Base-by-base conservation (phyloP, 53 echinoderm and acorn worm genomes). In the Henricia sp. region DNA sequence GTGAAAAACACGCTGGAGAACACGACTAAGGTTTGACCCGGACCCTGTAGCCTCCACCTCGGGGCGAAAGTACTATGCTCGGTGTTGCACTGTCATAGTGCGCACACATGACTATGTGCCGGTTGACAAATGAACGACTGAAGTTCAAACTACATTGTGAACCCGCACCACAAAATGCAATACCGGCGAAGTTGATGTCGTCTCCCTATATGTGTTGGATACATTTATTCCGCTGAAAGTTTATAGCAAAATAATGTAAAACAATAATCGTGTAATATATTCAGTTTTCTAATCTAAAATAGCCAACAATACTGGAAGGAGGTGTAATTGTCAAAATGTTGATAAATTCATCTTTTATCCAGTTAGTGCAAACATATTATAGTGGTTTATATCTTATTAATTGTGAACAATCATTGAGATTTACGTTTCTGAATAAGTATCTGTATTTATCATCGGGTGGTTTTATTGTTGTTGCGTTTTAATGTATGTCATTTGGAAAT, bases 11-110 rank as follows among this genome's bases (percentile, higher is more conserved):
- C 50, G 80, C 64, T 80, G 64, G 80, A 80, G 36, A 80, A 50
- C 64, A 62, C 80, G 32, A 80, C 80, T 33, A 80, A 80, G 65
- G 80, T 80, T 50, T 80, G 80, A 80, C 80, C 80, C 62, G 33
- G 30, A 46, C 63, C 6, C 21, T 23, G n/a, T 60, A 3, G 11
- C 12, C 29, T 60, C 30, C 32, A 60, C 6, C 56, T 29, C 64
- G 32, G 27, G 17, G 32, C 64, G 19, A 19, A 34, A 19, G 32
- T 64, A 64, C 32, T 29, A 25, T 34, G 36, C 36, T 35, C n/a
- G 29, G 19, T 64, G 16, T 34, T 32, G 36, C 58, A 34, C 14
- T 64, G 32, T 21, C 36, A n/a, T 34, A 29, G 64, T 34, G n/a
- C n/a, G n/a, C 29, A 4, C 21, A 33, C 72, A 1, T 20, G 42